Percentiles rank a stretch among this genome's conserved stretches.
phyloP scores from a whole-genome alignment of 1,140 invertebrate genomes.

The Macrocentrus cingulum region DNA sequence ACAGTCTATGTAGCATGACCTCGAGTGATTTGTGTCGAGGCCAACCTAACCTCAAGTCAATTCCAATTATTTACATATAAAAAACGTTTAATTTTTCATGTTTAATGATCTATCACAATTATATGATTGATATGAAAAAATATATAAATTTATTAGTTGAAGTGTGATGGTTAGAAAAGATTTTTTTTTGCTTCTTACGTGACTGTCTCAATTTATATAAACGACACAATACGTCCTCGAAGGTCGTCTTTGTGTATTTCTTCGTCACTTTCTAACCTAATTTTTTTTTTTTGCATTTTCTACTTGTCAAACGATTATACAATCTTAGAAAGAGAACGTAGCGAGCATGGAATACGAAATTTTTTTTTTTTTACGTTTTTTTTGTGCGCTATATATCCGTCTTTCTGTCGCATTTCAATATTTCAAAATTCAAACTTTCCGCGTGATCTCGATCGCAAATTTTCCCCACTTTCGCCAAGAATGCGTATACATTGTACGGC shows the following conservation, averaged over 20 bases:
- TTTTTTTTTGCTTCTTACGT: too few relatives aligned
- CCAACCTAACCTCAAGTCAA: slow-evolving; percentile 22
- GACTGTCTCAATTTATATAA: background rate
- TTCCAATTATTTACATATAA: slow-evolving; percentile 2
- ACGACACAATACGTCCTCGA: background rate
- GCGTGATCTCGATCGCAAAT: too few relatives aligned
- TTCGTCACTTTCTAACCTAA: slow-evolving; percentile 43
- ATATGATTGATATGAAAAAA: background rate
- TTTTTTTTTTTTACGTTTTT: too few relatives aligned
- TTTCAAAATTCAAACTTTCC: too few relatives aligned
- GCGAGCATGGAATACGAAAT: slow-evolving; percentile 33
- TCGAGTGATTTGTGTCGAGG: slow-evolving; percentile 28
- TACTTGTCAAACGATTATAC: slow-evolving; percentile 33
- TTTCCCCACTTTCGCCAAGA: background rate
- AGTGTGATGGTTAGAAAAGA: too few relatives aligned
- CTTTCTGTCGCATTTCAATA: too few relatives aligned
- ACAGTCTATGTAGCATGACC: slow-evolving; percentile 5
- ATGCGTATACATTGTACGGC: background rate
- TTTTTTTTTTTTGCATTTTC: slow-evolving; percentile 24
- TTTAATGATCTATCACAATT: background rate
- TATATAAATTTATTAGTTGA: too few relatives aligned
- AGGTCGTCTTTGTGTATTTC: background rate
- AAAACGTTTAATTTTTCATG: background rate
- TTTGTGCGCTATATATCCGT: too few relatives aligned
- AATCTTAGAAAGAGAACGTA: too few relatives aligned